These are phyloP conservation scores for Dicranocentrus wangi DNA, from an alignment of 2,888 invertebrate species.

Conservation along the genomic window DNA sequence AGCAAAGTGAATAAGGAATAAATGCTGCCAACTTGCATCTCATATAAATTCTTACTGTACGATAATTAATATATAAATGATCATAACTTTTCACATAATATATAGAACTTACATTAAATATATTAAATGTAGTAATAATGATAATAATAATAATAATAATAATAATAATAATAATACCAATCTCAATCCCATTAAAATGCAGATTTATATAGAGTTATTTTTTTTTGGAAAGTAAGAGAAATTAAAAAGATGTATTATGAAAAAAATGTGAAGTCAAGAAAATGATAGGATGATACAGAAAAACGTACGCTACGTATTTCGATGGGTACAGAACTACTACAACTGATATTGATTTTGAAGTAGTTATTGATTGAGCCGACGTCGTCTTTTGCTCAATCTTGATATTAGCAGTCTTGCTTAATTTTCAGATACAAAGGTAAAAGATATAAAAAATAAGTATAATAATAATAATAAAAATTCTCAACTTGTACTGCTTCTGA, in stretches of 20 bases:
- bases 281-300: background rate
- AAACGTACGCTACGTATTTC: background rate
- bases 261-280: conserved; percentile 19
- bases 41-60: background rate
- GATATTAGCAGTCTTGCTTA: background rate
- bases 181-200: conserved; percentile 65
- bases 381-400: conserved; percentile 11
- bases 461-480: background rate
- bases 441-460: background rate
- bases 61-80: background rate
- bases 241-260: background rate
- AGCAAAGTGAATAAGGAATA: conserved; percentile 27
- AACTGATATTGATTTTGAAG: background rate
- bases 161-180: conserved; percentile 58
- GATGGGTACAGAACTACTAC: background rate
- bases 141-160: conserved; percentile 42
- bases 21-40: conserved; percentile 33
- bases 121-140: conserved; percentile 24
- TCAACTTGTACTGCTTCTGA: conserved; percentile 13
- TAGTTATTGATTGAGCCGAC: background rate
- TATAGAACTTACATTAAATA: conserved; percentile 25
- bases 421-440: background rate
- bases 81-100: background rate
- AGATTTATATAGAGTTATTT: too few species aligned
- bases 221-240: background rate